Percentiles rank a stretch among this genome's conserved stretches.
These are phyloP conservation scores for Simalia tracyae DNA, from an alignment of 2,797 vertebrate species.

Conservation along the genomic window DNA sequence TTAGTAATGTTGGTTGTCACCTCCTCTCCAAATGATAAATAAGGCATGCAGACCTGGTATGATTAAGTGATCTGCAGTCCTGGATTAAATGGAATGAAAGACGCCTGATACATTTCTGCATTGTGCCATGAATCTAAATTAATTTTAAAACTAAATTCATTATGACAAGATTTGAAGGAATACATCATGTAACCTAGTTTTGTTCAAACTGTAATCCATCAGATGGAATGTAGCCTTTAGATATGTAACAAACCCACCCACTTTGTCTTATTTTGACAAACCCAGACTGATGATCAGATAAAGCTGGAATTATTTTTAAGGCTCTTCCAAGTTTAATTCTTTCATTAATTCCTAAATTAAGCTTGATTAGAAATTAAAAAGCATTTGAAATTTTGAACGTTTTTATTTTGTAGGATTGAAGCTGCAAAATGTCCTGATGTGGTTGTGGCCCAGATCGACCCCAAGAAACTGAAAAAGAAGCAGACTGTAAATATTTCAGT, in stretches of 20 bases:
- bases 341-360: not conserved
- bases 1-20: not conserved
- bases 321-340: not conserved
- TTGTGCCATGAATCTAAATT: not conserved
- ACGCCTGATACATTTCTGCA: not conserved
- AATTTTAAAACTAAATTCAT: not conserved
- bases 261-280: not conserved
- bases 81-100: not conserved
- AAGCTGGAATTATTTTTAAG: not conserved
- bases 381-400: not conserved
- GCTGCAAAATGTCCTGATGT: constrained; percentile 93
- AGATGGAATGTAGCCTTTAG: not conserved
- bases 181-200: not conserved
- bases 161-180: not conserved
- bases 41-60: not conserved
- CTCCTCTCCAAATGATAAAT: not conserved
- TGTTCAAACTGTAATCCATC: not conserved
- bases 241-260: not conserved
- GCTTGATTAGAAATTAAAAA: not conserved
- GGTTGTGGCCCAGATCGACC: constrained; percentile 94
- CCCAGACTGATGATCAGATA: not conserved
- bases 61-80: no score
- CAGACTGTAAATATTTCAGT: constrained; percentile 89
- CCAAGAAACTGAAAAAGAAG: constrained; percentile 90
- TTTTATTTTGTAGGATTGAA: constrained; percentile 81